Conservation (phyloP, 2,113 vertebrate species). For the Phalacrocorax pelagicus region DNA sequence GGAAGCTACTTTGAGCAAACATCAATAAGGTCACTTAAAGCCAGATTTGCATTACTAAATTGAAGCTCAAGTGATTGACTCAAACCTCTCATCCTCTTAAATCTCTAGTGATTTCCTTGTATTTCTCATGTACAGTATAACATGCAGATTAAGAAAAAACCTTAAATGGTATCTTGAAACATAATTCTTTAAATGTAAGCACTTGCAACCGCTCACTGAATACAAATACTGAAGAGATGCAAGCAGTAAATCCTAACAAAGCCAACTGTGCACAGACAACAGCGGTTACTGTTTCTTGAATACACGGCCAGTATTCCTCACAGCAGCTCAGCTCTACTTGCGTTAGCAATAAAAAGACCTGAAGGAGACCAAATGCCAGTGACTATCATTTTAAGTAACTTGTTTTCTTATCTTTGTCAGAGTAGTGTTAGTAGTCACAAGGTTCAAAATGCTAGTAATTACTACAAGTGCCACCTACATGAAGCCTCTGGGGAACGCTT, state of each 20-base stretch:
- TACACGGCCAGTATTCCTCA: neutral
- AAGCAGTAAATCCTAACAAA: neutral
- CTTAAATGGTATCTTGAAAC: neutral
- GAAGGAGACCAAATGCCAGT: neutral
- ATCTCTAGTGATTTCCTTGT: slow-evolving; percentile 21
- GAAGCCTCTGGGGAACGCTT: neutral
- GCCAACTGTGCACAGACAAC: neutral
- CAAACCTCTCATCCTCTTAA: slow-evolving; percentile 61
- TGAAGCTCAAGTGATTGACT: slow-evolving; percentile 61
- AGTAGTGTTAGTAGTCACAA: neutral
- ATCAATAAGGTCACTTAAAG: slow-evolving; percentile 67
- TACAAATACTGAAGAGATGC: neutral
- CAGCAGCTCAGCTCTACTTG: neutral
- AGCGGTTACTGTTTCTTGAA: neutral
- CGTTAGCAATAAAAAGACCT: neutral
- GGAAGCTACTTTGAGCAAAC: slow-evolving; percentile 61
- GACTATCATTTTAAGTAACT: neutral
- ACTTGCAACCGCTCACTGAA: neutral
- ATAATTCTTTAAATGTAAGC: neutral
- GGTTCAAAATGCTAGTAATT: neutral
- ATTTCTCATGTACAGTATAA: slow-evolving; percentile 21
- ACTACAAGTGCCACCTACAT: neutral
- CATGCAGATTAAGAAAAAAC: slow-evolving; percentile 7
- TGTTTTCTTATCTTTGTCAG: neutral
- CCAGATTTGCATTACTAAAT: slow-evolving; percentile 54